phyloP scores from a whole-genome alignment of 2,797 vertebrate genomes.

The Falco peregrinus region DNA sequence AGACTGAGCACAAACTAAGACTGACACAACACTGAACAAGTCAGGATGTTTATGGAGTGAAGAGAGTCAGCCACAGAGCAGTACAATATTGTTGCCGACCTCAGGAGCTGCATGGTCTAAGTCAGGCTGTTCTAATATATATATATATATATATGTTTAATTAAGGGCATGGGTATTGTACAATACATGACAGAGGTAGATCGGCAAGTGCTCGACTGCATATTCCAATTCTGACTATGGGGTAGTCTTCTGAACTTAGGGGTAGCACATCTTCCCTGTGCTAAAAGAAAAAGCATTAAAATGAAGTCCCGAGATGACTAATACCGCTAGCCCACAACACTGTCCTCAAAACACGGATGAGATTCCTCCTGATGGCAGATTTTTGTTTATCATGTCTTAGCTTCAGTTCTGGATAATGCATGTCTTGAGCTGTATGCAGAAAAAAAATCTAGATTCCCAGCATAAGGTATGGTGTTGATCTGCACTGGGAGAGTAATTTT shows the following conservation, averaged over 20 bases:
- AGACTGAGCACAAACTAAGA: not conserved
- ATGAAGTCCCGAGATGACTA: not conserved
- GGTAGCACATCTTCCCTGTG: not conserved
- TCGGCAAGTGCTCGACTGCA: not conserved
- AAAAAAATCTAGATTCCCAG: not conserved
- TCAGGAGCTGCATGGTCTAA: not conserved
- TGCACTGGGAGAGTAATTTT: not conserved
- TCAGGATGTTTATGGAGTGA: not conserved
- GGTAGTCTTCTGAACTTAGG: not conserved
- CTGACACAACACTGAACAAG: not conserved
- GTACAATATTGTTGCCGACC: not conserved
- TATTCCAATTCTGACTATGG: not conserved
- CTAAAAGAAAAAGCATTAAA: not conserved
- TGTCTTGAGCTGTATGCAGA: not conserved
- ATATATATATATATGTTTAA: not conserved
- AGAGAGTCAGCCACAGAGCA: not conserved
- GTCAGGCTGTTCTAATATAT: not conserved
- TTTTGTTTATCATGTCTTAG: not conserved
- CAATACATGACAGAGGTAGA: slow-evolving; percentile 50
- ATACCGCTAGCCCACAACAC: not conserved
- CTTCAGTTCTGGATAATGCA: not conserved
- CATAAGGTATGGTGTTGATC: not conserved
- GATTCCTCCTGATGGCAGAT: not conserved
- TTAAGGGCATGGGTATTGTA: slow-evolving; percentile 2
- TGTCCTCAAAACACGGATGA: not conserved